Percentiles rank a stretch among this genome's conserved stretches.
These are phyloP conservation scores for Siniperca scherzeri DNA, from an alignment of 2,797 vertebrate genomes.

Conservation along the genomic window DNA sequence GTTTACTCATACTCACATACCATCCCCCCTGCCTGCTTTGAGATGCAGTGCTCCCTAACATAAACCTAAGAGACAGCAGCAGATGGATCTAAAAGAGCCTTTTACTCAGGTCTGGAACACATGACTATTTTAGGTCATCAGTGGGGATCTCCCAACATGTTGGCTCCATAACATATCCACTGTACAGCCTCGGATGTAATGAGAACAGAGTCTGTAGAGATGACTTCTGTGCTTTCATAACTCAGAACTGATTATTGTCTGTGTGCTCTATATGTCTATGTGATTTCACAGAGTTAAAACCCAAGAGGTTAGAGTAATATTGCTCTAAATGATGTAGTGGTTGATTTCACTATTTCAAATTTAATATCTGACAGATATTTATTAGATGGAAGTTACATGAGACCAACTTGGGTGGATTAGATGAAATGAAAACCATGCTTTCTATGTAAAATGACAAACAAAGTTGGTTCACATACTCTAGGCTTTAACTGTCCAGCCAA, in stretches of 20 bases:
- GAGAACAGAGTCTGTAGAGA: slow-evolving; percentile 42
- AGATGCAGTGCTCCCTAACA: slow-evolving; percentile 65
- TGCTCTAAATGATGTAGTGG: background rate
- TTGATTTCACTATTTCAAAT: slow-evolving; percentile 8
- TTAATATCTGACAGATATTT: background rate
- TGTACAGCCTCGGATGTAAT: slow-evolving; percentile 41
- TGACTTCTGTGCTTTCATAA: slow-evolving; percentile 33
- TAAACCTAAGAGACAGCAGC: slow-evolving; percentile 81
- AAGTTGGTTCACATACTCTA: background rate
- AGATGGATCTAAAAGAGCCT: slow-evolving; percentile 68
- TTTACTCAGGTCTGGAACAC: slow-evolving; percentile 64
- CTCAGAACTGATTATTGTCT: slow-evolving; percentile 46
- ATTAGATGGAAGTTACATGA: background rate
- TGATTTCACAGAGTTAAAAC: slow-evolving; percentile 10
- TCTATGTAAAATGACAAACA: background rate
- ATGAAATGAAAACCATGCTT: slow-evolving; percentile 5
- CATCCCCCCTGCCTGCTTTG: slow-evolving; percentile 53
- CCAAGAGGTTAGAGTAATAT: background rate
- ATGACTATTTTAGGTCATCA: slow-evolving; percentile 89
- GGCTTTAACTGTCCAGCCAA: background rate
- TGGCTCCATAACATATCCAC: slow-evolving; percentile 43
- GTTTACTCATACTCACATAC: slow-evolving; percentile 56
- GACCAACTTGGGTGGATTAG: background rate
- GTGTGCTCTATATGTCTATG: background rate
- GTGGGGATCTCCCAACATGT: slow-evolving; percentile 53